phyloP scores from a whole-genome alignment of 2,797 vertebrate genomes.

The Eulemur coronatus region DNA sequence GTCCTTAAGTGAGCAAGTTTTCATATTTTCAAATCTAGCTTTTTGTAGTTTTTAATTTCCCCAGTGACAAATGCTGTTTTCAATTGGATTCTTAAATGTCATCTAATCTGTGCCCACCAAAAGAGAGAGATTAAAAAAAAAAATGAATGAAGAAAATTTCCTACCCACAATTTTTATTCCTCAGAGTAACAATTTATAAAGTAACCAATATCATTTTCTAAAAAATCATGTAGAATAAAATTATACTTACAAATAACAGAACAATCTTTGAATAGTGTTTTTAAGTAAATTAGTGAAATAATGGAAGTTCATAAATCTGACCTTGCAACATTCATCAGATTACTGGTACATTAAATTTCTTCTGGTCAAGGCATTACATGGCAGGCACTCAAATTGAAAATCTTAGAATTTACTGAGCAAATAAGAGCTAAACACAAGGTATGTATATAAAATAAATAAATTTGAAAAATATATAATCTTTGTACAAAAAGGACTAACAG shows the following conservation, averaged over 20 bases:
- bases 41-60: not conserved
- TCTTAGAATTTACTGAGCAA: not conserved
- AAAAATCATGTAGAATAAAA: not conserved
- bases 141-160: not conserved
- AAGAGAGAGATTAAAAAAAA: not conserved
- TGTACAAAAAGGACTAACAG: not conserved
- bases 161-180: not conserved
- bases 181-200: not conserved
- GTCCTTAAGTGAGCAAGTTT: not conserved
- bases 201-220: not conserved
- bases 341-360: not conserved
- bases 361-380: not conserved
- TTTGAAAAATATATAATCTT: not conserved
- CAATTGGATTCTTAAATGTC: not conserved
- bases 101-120: not conserved
- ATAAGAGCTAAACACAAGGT: not conserved
- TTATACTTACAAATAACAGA: not conserved
- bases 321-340: not conserved
- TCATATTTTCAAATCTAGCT: not conserved
- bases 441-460: not conserved
- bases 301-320: not conserved
- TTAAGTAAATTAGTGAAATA: not conserved
- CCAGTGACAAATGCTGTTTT: not conserved
- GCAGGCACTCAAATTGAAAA: not conserved
- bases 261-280: not conserved